Evolutionary conservation across 2,797 vertebrate genomes (phyloP).

Genomic region (Pipistrellus pipistrellus): DNA sequence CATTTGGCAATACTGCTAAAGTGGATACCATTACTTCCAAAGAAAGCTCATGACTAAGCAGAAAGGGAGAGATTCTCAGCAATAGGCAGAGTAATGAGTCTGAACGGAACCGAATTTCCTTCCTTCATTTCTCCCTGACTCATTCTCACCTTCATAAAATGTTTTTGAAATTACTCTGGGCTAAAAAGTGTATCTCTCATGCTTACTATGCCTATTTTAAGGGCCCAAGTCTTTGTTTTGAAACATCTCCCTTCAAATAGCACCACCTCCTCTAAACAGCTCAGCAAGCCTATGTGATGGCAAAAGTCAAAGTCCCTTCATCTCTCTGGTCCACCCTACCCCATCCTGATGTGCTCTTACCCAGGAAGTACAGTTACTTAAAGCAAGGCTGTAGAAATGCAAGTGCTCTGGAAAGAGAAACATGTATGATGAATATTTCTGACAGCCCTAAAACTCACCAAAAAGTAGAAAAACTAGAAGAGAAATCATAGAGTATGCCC

Average conservation of each 20-base stretch:
- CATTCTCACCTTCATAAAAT: neutral
- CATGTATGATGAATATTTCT: neutral
- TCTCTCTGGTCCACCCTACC: neutral
- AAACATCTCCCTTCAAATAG: neutral
- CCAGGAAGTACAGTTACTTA: neutral
- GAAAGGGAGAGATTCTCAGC: neutral
- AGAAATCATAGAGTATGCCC: neutral
- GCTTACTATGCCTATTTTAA: neutral
- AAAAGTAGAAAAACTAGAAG: neutral
- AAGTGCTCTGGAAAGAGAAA: neutral
- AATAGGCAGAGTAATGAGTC: neutral
- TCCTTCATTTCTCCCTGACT: neutral
- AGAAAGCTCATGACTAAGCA: neutral
- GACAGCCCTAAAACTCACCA: neutral
- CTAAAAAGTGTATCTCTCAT: neutral
- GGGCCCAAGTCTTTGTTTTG: neutral
- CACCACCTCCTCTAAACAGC: accelerated
- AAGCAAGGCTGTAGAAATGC: neutral
- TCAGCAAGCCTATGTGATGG: accelerated
- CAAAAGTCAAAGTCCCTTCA: neutral
- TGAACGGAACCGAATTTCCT: neutral
- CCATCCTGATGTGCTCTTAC: neutral
- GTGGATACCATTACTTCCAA: neutral
- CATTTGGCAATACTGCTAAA: neutral
- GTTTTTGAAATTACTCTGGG: neutral